These are phyloP conservation scores for Gryon sp. DNA, from an alignment of 1,140 invertebrate species.

Conservation along the genomic window DNA sequence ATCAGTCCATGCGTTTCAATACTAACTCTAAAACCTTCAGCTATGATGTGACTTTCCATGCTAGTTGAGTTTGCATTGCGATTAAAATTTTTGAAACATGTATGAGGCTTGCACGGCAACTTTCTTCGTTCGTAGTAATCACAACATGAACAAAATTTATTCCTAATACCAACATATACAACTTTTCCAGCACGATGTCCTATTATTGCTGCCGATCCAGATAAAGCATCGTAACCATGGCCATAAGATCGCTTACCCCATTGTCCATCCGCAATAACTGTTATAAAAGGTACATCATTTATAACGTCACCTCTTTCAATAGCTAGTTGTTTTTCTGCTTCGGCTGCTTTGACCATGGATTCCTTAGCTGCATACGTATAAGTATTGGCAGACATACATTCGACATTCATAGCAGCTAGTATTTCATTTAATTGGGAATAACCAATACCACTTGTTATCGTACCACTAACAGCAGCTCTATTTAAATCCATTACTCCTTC, in stretches of 20 bases:
- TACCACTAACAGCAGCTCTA: constrained; percentile 48
- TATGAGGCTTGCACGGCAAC: too few relatives aligned
- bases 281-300: constrained; percentile 12
- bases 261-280: constrained; percentile 22
- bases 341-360: constrained; percentile 15
- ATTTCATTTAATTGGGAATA: constrained; percentile 46
- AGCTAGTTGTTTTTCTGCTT: constrained; percentile 19
- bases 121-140: too few relatives aligned
- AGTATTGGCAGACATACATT: too few relatives aligned
- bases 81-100: too few relatives aligned
- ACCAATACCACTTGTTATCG: too few relatives aligned
- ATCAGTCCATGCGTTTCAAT: constrained; percentile 1
- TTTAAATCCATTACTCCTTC: constrained; percentile 51
- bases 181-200: constrained; percentile 54
- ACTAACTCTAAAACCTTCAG: constrained; percentile 69
- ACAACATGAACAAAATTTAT: too few relatives aligned
- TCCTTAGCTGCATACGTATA: constrained; percentile 11
- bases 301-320: constrained; percentile 9
- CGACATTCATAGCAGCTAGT: constrained; percentile 10
- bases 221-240: too few relatives aligned
- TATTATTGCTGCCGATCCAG: constrained; percentile 64
- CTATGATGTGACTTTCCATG: constrained; percentile 77
- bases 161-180: constrained; percentile 61
- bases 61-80: constrained; percentile 61
- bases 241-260: constrained; percentile 66